Evolutionary conservation across 1,140 invertebrate genomes (phyloP).

Genomic region (Cherax destructor): DNA sequence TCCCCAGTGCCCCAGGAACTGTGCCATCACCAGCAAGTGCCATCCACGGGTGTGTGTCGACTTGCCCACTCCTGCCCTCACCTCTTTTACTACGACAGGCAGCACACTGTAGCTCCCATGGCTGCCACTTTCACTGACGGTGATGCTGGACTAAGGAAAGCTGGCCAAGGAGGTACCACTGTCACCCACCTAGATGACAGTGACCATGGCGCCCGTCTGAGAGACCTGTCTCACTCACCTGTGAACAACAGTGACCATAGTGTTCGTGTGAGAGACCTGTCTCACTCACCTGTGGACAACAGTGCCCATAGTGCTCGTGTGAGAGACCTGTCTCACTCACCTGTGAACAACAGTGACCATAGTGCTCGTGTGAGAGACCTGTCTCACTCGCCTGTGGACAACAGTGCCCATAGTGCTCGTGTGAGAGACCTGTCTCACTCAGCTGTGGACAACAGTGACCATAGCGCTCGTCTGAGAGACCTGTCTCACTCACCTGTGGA

Average conservation of each 20-base stretch:
- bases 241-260: no score
- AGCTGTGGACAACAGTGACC: no score
- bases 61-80: background rate
- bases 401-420: background rate
- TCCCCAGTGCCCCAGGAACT: slow-evolving; percentile 40
- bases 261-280: no score
- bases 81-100: background rate
- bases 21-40: slow-evolving; percentile 28
- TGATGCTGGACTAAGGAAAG: background rate
- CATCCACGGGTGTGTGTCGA: background rate
- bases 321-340: background rate
- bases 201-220: background rate
- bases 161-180: background rate
- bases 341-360: no score
- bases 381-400: background rate
- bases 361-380: no score
- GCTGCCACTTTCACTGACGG: slow-evolving; percentile 9
- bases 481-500: no score
- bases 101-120: background rate
- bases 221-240: background rate
- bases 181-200: background rate
- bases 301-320: background rate
- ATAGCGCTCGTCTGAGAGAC: no score
- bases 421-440: background rate
- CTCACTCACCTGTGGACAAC: no score